Conservation (phyloP, 64 coral and sea anemone species). For the Cladopsammia gracilis region DNA sequence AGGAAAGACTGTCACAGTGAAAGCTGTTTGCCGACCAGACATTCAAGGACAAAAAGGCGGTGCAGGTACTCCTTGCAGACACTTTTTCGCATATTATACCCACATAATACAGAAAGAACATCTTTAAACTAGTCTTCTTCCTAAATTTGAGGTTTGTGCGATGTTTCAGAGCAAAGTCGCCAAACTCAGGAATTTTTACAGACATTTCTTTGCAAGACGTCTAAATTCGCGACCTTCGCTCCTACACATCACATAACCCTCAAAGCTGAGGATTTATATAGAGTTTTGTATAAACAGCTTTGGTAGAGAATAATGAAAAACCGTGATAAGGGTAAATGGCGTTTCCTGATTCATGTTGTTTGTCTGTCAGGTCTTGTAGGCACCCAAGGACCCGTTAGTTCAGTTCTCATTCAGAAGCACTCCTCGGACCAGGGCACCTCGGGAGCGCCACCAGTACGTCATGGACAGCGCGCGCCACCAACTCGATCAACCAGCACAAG, state of each 20-base stretch:
- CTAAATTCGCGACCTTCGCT: no score
- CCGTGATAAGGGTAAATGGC: neutral
- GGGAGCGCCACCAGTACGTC: slow-evolving; percentile 49
- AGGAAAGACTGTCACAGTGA: slow-evolving; percentile 80
- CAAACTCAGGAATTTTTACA: no score
- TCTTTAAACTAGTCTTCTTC: neutral
- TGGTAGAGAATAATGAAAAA: no score
- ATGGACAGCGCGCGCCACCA: slow-evolving; percentile 55
- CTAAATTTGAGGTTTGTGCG: no score
- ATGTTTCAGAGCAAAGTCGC: no score
- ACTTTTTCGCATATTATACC: neutral
- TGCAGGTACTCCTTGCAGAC: slow-evolving; percentile 53
- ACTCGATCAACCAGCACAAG: slow-evolving; percentile 54
- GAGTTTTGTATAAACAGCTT: no score
- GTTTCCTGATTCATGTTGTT: neutral
- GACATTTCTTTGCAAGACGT: no score
- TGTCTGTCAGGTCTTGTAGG: slow-evolving; percentile 74
- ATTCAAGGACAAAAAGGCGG: slow-evolving; percentile 66
- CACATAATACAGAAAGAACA: no score
- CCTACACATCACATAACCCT: no score
- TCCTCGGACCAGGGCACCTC: slow-evolving; percentile 39
- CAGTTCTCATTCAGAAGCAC: slow-evolving; percentile 91
- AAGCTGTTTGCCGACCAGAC: slow-evolving; percentile 85
- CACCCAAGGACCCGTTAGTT: slow-evolving; percentile 90
- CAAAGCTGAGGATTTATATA: no score